Evolutionary conservation across 1,140 invertebrate species (phyloP).

Genomic region (Brachionus paranguensis): DNA sequence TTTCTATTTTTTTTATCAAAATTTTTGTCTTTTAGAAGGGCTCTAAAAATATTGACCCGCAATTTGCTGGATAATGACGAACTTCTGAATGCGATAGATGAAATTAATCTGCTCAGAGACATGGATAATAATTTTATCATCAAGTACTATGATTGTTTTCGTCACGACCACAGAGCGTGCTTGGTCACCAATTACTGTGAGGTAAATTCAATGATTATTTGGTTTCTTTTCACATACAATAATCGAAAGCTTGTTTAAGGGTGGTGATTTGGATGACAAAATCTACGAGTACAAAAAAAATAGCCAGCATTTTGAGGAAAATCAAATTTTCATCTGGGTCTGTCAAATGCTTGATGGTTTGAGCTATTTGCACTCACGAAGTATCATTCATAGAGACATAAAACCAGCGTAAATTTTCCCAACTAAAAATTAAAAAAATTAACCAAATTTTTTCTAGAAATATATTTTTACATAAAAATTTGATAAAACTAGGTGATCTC

Average conservation of each 20-base stretch:
- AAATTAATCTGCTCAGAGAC: constrained; percentile 14
- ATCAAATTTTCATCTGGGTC: not conserved
- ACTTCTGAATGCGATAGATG: not conserved
- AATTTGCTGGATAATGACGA: constrained; percentile 15
- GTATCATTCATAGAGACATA: constrained; percentile 17
- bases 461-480: constrained; percentile 27
- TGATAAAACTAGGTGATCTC: not conserved
- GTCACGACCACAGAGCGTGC: constrained; percentile 8
- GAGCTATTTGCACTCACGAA: not conserved
- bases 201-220: not conserved
- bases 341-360: constrained; percentile 5
- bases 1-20: not conserved
- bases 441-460: not conserved
- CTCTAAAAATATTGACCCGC: constrained; percentile 11
- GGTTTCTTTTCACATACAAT: not conserved
- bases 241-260: not conserved
- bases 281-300: not conserved
- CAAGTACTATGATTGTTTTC: constrained; percentile 1
- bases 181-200: constrained; percentile 22
- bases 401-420: not conserved
- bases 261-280: constrained; percentile 11
- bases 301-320: not conserved
- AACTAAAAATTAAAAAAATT: not conserved
- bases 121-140: constrained; percentile 7
- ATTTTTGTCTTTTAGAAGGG: not conserved